These are phyloP conservation scores for Ailurus styani DNA, from an alignment of 2,113 vertebrate genomes.

Conservation along the genomic window DNA sequence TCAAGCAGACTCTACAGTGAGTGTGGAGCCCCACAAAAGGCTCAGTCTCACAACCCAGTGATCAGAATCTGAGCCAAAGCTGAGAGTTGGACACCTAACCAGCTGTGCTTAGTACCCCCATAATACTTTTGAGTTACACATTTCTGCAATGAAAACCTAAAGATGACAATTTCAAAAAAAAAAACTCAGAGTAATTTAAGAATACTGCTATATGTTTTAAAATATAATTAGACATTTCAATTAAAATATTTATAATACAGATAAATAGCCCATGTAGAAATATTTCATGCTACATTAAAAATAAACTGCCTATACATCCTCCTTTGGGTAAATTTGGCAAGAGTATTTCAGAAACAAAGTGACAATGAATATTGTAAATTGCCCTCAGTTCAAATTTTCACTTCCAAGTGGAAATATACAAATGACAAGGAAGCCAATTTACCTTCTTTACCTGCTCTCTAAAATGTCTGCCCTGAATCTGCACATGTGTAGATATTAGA, in stretches of 20 bases:
- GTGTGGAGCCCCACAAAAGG: not conserved
- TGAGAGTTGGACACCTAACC: not conserved
- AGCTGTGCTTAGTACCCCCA: not conserved
- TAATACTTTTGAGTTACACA: not conserved
- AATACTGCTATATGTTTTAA: not conserved
- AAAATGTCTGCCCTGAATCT: not conserved
- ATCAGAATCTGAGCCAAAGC: not conserved
- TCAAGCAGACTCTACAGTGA: not conserved
- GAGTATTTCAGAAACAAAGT: not conserved
- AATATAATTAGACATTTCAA: not conserved
- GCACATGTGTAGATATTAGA: not conserved
- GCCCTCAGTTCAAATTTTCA: not conserved
- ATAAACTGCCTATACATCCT: not conserved
- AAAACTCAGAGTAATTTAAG: not conserved
- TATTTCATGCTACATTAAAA: not conserved
- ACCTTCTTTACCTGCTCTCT: not conserved
- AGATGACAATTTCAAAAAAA: not conserved
- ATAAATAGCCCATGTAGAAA: not conserved
- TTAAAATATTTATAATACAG: not conserved
- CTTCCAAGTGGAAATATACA: not conserved
- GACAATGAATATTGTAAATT: not conserved
- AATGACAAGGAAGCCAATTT: not conserved
- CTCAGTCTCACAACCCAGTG: not conserved
- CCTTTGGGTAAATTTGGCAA: not conserved
- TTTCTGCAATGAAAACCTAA: not conserved